Conservation (phyloP, 2,888 invertebrate genomes). For the Anaspis maculata region DNA sequence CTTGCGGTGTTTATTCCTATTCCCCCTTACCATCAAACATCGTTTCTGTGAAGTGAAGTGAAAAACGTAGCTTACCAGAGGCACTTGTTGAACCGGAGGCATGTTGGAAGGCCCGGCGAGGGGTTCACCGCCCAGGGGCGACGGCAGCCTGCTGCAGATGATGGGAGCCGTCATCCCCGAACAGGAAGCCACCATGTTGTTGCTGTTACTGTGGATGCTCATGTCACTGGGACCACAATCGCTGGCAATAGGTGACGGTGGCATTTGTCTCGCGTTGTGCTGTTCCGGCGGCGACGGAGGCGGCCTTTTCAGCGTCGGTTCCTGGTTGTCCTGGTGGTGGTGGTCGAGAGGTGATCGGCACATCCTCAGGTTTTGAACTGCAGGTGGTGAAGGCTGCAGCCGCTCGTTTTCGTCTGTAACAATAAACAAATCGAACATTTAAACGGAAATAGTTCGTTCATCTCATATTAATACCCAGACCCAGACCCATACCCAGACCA, state of each 20-base stretch:
- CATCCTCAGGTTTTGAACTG: slow-evolving; percentile 22
- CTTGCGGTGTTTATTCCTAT: no score
- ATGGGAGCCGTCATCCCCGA: slow-evolving; percentile 44
- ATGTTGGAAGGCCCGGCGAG: slow-evolving; percentile 76
- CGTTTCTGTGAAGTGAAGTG: no score
- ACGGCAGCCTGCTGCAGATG: slow-evolving; percentile 51
- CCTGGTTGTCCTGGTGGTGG: not conserved
- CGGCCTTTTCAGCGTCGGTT: slow-evolving; percentile 21
- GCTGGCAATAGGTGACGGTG: slow-evolving; percentile 24
- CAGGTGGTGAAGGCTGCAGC: slow-evolving; percentile 14
- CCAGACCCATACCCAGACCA: no score
- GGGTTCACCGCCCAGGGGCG: slow-evolving; percentile 59
- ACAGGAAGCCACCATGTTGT: slow-evolving; percentile 23
- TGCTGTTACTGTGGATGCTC: slow-evolving; percentile 44
- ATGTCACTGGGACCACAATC: slow-evolving; percentile 49
- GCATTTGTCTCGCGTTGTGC: slow-evolving; percentile 13
- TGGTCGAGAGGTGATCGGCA: slow-evolving; percentile 20
- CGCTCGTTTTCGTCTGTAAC: slow-evolving; percentile 16
- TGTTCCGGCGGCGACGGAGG: slow-evolving; percentile 29
- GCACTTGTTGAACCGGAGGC: slow-evolving; percentile 82
- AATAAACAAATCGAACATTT: no score
- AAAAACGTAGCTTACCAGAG: slow-evolving; percentile 69
- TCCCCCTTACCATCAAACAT: no score
- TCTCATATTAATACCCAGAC: no score
- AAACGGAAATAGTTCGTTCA: no score